These are phyloP conservation scores for Rapana venosa DNA, from an alignment of 2,888 invertebrate species.

Conservation along the genomic window DNA sequence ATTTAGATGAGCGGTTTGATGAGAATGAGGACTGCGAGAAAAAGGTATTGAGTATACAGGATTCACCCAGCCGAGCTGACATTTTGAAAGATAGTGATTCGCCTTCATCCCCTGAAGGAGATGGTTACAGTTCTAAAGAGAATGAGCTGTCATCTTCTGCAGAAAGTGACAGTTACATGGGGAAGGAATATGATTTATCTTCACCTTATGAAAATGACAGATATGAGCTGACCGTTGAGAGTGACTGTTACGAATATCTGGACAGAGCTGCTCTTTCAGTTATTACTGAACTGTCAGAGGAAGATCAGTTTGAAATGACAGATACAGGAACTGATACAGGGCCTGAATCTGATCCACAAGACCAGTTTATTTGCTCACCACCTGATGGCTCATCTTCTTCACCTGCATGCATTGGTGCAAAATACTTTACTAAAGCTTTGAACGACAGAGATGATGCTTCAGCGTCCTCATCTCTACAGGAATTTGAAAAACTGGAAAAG, in stretches of 20 bases:
- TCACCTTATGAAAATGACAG: slow-evolving; percentile 54
- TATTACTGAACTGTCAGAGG: slow-evolving; percentile 73
- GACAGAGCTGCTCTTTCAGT: slow-evolving; percentile 71
- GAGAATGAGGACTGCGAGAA: slow-evolving; percentile 47
- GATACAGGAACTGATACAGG: slow-evolving; percentile 85
- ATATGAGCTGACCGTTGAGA: slow-evolving; percentile 65
- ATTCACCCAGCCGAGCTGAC: slow-evolving; percentile 39
- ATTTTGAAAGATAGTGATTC: slow-evolving; percentile 44
- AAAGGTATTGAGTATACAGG: slow-evolving; percentile 21
- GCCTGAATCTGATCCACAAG: slow-evolving; percentile 54
- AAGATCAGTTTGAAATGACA: slow-evolving; percentile 81
- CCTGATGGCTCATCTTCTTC: slow-evolving; percentile 85
- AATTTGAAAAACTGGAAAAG: slow-evolving; percentile 95
- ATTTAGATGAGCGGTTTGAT: slow-evolving; percentile 50
- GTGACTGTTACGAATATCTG: slow-evolving; percentile 74
- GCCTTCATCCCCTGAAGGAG: slow-evolving; percentile 41
- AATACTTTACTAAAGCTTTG: slow-evolving; percentile 85
- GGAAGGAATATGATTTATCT: slow-evolving; percentile 42
- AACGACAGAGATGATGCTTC: slow-evolving; percentile 95
- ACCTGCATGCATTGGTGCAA: slow-evolving; percentile 83
- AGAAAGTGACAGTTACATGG: slow-evolving; percentile 49
- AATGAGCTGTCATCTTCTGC: slow-evolving; percentile 40
- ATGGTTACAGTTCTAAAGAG: slow-evolving; percentile 49
- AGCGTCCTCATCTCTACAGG: slow-evolving; percentile 91
- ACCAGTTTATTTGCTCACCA: slow-evolving; percentile 85